These are phyloP conservation scores for Acanthochromis polyacanthus DNA, from an alignment of 2,113 vertebrate species.

Conservation along the genomic window DNA sequence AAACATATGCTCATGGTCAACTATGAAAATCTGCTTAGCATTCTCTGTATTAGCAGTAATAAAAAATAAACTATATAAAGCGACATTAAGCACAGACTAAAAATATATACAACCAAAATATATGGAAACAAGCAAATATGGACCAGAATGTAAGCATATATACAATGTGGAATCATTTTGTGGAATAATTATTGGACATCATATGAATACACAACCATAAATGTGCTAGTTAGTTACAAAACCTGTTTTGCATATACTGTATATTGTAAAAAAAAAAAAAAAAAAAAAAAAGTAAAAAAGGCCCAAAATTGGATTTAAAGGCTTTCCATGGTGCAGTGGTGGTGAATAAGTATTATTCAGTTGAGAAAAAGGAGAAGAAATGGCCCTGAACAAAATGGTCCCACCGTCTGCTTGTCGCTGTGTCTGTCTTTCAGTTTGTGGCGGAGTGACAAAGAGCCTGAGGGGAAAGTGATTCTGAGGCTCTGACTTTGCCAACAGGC, in stretches of 20 bases:
- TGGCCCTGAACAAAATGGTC: conserved; percentile 63
- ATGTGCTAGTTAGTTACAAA: background rate
- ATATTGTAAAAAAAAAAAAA: conserved; percentile 19
- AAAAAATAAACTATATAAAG: too few relatives aligned
- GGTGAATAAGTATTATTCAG: conserved; percentile 51
- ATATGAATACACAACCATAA: too few relatives aligned
- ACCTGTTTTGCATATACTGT: conserved; percentile 13
- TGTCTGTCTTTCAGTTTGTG: conserved; percentile 65
- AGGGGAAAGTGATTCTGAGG: conserved; percentile 69
- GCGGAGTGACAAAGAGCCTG: conserved; percentile 71
- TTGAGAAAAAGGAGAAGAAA: conserved; percentile 51
- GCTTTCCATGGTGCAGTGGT: conserved; percentile 29
- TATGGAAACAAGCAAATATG: too few relatives aligned
- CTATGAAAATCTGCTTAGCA: too few relatives aligned
- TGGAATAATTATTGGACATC: too few relatives aligned
- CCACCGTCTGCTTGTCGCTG: conserved; percentile 56
- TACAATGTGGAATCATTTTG: too few relatives aligned
- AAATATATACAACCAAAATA: too few relatives aligned
- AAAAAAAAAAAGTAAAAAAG: conserved; percentile 5
- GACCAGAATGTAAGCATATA: too few relatives aligned
- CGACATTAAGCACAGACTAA: too few relatives aligned
- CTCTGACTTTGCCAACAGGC: conserved; percentile 79
- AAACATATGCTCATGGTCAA: too few relatives aligned
- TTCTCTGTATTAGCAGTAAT: too few relatives aligned
- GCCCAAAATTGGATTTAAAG: background rate